Percentiles rank a stretch among this genome's conserved stretches.
These are phyloP conservation scores for Trematocara marginatum DNA, from an alignment of 2,113 vertebrate species.

Conservation along the genomic window DNA sequence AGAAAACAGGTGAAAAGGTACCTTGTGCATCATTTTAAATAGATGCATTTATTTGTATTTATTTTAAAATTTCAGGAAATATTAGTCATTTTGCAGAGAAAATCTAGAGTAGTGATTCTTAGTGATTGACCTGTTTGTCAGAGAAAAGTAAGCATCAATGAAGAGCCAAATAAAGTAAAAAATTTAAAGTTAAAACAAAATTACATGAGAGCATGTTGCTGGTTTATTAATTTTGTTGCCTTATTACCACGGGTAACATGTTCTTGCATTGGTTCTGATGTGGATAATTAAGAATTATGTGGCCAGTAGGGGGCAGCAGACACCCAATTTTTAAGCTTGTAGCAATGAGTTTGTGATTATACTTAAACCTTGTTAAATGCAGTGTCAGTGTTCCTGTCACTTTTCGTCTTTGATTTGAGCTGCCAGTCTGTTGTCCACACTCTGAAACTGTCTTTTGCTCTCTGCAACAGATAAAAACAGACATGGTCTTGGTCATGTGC, in stretches of 20 bases:
- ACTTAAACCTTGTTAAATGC: not conserved
- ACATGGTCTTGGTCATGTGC: constrained; percentile 88
- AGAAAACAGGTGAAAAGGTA: not conserved
- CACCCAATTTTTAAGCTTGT: not conserved
- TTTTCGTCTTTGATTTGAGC: not conserved
- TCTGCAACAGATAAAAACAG: constrained; percentile 85
- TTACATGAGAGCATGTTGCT: not conserved
- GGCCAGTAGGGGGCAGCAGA: not conserved
- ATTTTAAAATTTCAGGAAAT: not conserved
- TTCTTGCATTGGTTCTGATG: not conserved
- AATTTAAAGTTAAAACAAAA: not conserved
- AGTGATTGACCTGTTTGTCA: not conserved
- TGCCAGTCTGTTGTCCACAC: not conserved
- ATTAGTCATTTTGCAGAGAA: not conserved
- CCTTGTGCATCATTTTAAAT: not conserved
- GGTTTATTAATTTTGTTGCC: not conserved
- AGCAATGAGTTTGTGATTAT: not conserved
- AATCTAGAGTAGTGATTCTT: not conserved
- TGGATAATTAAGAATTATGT: not conserved
- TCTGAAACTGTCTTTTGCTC: not conserved
- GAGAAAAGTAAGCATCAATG: not conserved
- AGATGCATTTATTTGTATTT: not conserved
- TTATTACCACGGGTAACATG: not conserved
- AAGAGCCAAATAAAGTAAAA: not conserved
- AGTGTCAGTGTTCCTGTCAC: not conserved